Evolutionary conservation across 2,888 invertebrate species (phyloP), one percentile per base, ranked within the genome.

Genomic region (Cataglyphis altisquamis): DNA sequence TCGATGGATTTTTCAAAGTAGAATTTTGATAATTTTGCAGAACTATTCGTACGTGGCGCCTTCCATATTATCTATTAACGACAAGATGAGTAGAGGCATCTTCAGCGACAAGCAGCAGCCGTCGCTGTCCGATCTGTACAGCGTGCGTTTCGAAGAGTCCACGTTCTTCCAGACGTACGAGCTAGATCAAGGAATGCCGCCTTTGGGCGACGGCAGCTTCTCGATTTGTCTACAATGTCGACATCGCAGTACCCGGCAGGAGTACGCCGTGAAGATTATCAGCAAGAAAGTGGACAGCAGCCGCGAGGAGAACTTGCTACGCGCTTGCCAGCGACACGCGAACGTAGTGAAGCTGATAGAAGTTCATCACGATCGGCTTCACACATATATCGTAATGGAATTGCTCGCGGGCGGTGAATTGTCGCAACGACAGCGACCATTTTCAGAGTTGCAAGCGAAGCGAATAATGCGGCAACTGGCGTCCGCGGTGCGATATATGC

Each of bases 41-140:
- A 98, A 98, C 45, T 99, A 99, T 94, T 99, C 99, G 0, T 99
- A 98, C 95, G 98, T 99, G 78, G 98, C 99, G 0, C 99, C 99
- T 0, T 98, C 98, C 86, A 97, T 98, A 87, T 95, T 98, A 88
- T 98, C 25, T 25, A 25, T 98, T 95, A 97, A 97, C 29, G 97
- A 97, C 93, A 98, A 98, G 4, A 96, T 97, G 89, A 97, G 97
- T 29, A 97, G 97, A 83, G 97, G 97, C 91, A 96, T 97, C 83
- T 96, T 97, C 94, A 36, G 95, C 84, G 0, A 78, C 77, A 0
- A 87, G 66, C 18, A 90, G 39, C 88, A 91, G 41, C 91, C 92
- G 0, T 90, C 91, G 0, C 88, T 70, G 0, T 90, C 93, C 29
- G 91, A 93, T 63, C 89, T 91, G 0, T 81, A 92, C 74, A 87